phyloP scores from a whole-genome alignment of 1,140 invertebrate species.

The Hyles vespertilio region DNA sequence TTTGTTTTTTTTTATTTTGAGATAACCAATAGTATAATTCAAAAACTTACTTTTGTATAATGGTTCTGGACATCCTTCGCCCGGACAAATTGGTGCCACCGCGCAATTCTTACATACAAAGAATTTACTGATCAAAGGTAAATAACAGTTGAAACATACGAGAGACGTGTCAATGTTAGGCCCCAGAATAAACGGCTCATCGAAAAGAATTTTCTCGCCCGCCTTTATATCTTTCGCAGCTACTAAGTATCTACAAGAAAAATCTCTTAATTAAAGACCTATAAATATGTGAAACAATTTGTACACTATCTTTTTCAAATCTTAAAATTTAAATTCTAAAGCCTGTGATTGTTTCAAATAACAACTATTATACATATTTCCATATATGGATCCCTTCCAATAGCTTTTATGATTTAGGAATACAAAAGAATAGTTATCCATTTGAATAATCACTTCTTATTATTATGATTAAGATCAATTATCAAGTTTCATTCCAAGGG shows the following conservation, averaged over 20 bases:
- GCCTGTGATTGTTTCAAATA: too few relatives aligned
- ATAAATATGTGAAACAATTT: background rate
- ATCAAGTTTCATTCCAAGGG: too few relatives aligned
- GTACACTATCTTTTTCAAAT: background rate
- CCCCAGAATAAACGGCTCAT: slow-evolving; percentile 78
- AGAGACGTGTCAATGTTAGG: slow-evolving; percentile 72
- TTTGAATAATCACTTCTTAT: too few relatives aligned
- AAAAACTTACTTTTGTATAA: slow-evolving; percentile 36
- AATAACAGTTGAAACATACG: slow-evolving; percentile 79
- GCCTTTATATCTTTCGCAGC: slow-evolving; percentile 77
- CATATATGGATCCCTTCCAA: too few relatives aligned
- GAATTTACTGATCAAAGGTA: slow-evolving; percentile 62
- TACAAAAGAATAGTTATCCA: too few relatives aligned
- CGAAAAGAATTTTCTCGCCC: slow-evolving; percentile 79
- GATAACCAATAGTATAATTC: background rate
- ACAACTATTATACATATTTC: too few relatives aligned
- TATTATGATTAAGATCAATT: too few relatives aligned
- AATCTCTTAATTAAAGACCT: background rate
- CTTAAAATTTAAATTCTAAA: background rate
- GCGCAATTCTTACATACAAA: slow-evolving; percentile 74
- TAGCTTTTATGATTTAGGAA: too few relatives aligned
- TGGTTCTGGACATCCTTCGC: slow-evolving; percentile 54
- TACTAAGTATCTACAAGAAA: slow-evolving; percentile 72
- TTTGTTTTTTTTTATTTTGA: too few relatives aligned
- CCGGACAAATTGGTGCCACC: slow-evolving; percentile 76